Conservation (phyloP, 2,797 vertebrate genomes). For the Lophotriccus pileatus region DNA sequence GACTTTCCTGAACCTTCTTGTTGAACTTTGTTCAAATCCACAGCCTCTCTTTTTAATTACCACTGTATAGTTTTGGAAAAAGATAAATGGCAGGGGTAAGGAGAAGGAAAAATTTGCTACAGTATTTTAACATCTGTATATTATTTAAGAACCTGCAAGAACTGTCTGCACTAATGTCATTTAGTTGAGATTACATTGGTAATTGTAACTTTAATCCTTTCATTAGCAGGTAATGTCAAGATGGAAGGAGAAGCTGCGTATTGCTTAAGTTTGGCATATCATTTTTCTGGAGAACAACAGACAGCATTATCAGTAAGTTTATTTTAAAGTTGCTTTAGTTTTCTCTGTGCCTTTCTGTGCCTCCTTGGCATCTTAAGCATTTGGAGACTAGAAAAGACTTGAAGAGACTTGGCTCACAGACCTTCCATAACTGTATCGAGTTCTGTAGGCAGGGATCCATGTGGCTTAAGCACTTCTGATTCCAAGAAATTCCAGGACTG, state of each 20-base stretch:
- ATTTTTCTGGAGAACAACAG: constrained; percentile 69
- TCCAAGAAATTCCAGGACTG: background rate
- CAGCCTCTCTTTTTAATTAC: background rate
- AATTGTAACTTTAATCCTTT: background rate
- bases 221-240: constrained; percentile 76
- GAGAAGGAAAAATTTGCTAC: background rate
- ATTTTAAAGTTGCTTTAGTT: background rate
- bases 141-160: background rate
- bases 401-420: background rate
- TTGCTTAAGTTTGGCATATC: constrained; percentile 74
- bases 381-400: background rate
- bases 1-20: background rate
- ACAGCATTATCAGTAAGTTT: constrained; percentile 74
- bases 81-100: background rate
- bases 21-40: background rate
- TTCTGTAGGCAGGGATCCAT: background rate
- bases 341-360: background rate
- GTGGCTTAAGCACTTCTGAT: background rate
- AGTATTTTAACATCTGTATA: background rate
- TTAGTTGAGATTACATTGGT: background rate
- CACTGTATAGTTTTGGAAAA: background rate
- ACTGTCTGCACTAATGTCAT: background rate
- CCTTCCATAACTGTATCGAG: background rate
- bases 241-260: constrained; percentile 76
- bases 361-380: background rate